A percentile compares a stretch with the other conserved stretches of the same genome.
phyloP scores from a whole-genome alignment of 2,113 vertebrate species.

The Meles meles region DNA sequence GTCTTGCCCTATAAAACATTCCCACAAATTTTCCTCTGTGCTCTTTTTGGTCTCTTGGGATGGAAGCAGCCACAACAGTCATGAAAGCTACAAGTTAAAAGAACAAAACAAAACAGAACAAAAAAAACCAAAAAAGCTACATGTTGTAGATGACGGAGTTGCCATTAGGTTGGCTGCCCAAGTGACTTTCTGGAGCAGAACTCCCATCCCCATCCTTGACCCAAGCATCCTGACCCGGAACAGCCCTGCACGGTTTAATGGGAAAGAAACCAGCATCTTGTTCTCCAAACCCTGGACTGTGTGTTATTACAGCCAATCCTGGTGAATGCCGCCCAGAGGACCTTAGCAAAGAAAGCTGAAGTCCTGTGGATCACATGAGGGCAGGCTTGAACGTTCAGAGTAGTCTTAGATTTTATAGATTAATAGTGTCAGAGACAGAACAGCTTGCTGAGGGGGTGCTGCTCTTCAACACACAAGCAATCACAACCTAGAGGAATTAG shows the following conservation, averaged over 20 bases:
- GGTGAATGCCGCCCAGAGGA: neutral
- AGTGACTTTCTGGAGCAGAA: neutral
- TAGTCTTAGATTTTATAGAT: neutral
- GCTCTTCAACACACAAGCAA: neutral
- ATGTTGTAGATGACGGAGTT: neutral
- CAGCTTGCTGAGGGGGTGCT: neutral
- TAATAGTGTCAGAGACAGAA: neutral
- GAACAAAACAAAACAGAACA: no score
- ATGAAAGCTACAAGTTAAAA: neutral
- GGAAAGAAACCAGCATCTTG: neutral
- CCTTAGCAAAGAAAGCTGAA: neutral
- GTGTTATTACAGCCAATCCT: neutral
- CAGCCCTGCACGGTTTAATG: no score
- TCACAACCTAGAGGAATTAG: neutral
- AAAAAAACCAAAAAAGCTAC: neutral
- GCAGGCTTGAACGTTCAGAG: neutral
- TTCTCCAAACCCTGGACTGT: neutral
- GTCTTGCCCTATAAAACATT: neutral
- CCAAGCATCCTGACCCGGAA: neutral
- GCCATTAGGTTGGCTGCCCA: no score
- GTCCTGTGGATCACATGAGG: neutral
- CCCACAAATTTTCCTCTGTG: neutral
- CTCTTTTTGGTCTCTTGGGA: neutral
- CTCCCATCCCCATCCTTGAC: neutral
- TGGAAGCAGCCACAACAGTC: neutral